Evolutionary conservation across 2,888 invertebrate species (phyloP), one percentile per base, ranked within the genome.

Genomic region (Watsonalla cultraria): DNA sequence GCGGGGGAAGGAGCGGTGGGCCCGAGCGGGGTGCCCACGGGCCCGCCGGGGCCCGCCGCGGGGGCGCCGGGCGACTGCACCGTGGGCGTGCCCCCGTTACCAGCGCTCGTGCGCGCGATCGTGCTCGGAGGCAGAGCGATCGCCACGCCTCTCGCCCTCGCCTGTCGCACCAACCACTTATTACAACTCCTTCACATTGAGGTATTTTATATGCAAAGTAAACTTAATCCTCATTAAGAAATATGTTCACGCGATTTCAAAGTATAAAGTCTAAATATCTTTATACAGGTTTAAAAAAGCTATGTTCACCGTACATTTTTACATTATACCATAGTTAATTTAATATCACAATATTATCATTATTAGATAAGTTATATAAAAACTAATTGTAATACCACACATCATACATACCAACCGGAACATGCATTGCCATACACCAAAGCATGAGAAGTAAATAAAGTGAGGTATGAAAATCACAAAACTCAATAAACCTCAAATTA

Each of bases 31-130:
- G 61, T 65, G 64, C 56, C 58, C 51, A 63, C 61, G 56, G 57
- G 58, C 61, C 51, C 66, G 70, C 55, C 62, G 64, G 54, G 65
- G 64, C 65, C 61, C 60, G 56, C 59, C 46, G 60, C 61, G 49
- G 61, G 67, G 60, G 80, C 58, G 74, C 85, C 78, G 52, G 84
- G 84, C 35, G 84, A 87, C 82, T 87, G 88, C 75, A 70, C 84
- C 70, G 80, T 72, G 64, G 76, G 86, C 75, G 78, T 88, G 79
- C 81, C 80, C 83, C 74, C 87, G 83, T 85, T 90, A 92, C 90
- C 91, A 92, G 84, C 92, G 92, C 87, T 92, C 92, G 92, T 92
- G 92, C 93, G 92, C 84, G 90, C 92, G 85, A 90, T 89, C 90
- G 89, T 87, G 88, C 72, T 89, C 90, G 78, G 76, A 65, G 81